These are phyloP conservation scores for Galagoides demidoff DNA, from an alignment of 2,797 vertebrate species.

Conservation along the genomic window DNA sequence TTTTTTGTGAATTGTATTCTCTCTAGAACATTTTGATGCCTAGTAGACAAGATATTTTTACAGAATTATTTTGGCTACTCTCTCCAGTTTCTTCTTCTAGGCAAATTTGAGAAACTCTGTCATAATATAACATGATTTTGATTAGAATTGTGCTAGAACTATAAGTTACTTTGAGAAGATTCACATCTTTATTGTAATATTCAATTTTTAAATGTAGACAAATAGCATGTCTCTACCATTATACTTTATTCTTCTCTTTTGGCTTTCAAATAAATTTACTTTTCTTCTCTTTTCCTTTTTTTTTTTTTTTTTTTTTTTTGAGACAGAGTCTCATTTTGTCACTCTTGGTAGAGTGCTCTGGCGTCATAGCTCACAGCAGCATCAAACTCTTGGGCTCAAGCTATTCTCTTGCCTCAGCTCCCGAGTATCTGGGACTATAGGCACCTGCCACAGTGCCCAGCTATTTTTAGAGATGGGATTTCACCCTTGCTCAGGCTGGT, in stretches of 20 bases:
- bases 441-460: too few relatives aligned
- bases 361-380: too few relatives aligned
- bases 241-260: background rate
- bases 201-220: slow-evolving; percentile 18
- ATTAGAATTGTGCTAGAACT: background rate
- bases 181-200: background rate
- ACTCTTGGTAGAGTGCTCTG: too few relatives aligned
- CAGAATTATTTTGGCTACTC: background rate
- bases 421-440: too few relatives aligned
- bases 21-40: background rate
- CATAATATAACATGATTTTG: slow-evolving; percentile 3
- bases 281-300: too few relatives aligned
- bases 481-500: too few relatives aligned
- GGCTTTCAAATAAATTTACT: background rate
- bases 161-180: background rate
- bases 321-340: too few relatives aligned
- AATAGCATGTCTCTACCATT: background rate
- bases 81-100: background rate
- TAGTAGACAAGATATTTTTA: background rate
- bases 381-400: too few relatives aligned
- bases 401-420: too few relatives aligned
- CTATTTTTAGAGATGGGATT: too few relatives aligned
- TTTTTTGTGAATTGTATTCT: background rate
- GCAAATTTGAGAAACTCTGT: slow-evolving; percentile 29
- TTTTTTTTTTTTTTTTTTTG: too few relatives aligned